phyloP scores from a whole-genome alignment of 2,888 invertebrate genomes.

The Drosophila algonquin region DNA sequence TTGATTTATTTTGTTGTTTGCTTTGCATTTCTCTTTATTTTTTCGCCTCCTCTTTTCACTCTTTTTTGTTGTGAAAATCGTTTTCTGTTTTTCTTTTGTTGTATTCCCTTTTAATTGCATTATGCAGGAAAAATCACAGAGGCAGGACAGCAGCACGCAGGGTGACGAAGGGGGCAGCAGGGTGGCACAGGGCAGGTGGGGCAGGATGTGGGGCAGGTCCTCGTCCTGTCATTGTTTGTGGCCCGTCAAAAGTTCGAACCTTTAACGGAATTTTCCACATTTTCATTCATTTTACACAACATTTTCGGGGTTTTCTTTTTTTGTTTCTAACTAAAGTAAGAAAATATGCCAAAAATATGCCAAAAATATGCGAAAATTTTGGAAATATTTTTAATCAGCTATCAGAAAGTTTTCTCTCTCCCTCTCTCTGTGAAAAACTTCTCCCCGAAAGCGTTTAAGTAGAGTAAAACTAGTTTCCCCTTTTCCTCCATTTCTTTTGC shows the following conservation, averaged over 20 bases:
- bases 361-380: neutral
- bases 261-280: constrained; percentile 33
- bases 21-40: constrained; percentile 8
- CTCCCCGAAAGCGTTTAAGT: neutral
- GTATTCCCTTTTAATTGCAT: constrained; percentile 68
- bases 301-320: too few species aligned
- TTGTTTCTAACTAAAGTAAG: too few species aligned
- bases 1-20: constrained; percentile 61
- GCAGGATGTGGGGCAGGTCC: constrained; percentile 51
- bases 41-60: constrained; percentile 3
- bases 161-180: neutral
- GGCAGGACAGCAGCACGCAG: neutral
- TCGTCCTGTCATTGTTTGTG: constrained; percentile 18
- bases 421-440: too few species aligned
- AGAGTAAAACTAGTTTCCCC: neutral
- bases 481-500: constrained; percentile 17
- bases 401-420: too few species aligned
- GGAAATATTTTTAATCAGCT: neutral
- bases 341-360: too few species aligned
- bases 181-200: constrained; percentile 37
- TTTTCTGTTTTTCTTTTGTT: constrained; percentile 24
- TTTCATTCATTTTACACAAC: constrained; percentile 13
- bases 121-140: constrained; percentile 67
- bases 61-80: constrained; percentile 37
- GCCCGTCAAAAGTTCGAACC: constrained; percentile 47